These are phyloP conservation scores for Lottia scabra DNA, from an alignment of 2,888 invertebrate genomes.

Conservation along the genomic window DNA sequence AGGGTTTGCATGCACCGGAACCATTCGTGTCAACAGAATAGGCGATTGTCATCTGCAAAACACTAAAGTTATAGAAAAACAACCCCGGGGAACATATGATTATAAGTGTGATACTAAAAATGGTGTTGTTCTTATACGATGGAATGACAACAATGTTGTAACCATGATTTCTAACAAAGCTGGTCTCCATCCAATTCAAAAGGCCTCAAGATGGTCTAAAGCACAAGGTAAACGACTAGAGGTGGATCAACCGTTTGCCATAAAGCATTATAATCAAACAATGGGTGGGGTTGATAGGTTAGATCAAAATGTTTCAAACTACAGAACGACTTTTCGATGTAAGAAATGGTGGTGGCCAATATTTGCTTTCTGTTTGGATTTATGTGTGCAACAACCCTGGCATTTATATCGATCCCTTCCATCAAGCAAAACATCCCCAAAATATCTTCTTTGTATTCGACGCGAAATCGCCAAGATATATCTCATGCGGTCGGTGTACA, in stretches of 20 bases:
- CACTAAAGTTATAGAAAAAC: neutral
- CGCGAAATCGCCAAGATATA: no score
- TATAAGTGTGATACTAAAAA: slow-evolving; percentile 16
- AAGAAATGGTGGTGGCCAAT: slow-evolving; percentile 15
- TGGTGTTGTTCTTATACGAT: slow-evolving; percentile 9
- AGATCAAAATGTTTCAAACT: slow-evolving; percentile 12
- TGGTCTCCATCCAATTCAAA: slow-evolving; percentile 6
- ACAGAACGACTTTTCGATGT: neutral
- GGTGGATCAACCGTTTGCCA: no score
- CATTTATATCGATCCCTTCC: no score
- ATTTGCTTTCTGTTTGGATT: neutral
- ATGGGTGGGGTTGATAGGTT: slow-evolving; percentile 6
- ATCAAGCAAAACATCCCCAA: no score
- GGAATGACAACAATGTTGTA: slow-evolving; percentile 17
- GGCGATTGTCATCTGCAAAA: slow-evolving; percentile 11
- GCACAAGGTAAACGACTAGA: neutral
- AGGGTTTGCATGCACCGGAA: slow-evolving; percentile 18
- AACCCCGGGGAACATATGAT: slow-evolving; percentile 6
- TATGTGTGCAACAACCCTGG: neutral
- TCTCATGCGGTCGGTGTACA: no score
- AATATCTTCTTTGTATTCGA: no score
- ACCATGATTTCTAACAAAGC: slow-evolving; percentile 6
- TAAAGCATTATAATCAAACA: no score
- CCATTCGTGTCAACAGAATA: slow-evolving; percentile 18
- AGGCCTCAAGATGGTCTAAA: slow-evolving; percentile 1